These are phyloP conservation scores for Oophaga pumilio DNA, from an alignment of 2,113 vertebrate species.

Conservation along the genomic window DNA sequence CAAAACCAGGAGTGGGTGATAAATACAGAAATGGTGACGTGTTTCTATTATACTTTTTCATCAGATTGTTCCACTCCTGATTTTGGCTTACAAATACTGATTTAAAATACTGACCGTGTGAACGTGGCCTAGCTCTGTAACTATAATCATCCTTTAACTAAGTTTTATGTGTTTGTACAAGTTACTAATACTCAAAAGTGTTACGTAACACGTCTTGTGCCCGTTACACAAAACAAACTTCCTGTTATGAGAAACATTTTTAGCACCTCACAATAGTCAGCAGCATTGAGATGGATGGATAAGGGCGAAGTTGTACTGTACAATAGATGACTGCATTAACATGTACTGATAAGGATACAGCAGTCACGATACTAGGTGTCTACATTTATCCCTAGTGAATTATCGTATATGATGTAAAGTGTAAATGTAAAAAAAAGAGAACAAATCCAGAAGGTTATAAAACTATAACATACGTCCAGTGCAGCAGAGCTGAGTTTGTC, in stretches of 20 bases:
- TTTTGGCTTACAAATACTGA: no score
- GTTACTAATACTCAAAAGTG: background rate
- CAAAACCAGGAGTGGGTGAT: no score
- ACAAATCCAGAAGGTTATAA: no score
- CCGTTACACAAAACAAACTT: background rate
- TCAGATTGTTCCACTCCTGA: no score
- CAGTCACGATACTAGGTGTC: background rate
- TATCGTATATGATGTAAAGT: no score
- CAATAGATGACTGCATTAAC: conserved; percentile 7
- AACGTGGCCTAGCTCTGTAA: background rate
- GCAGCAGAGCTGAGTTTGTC: no score
- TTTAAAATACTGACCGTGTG: background rate
- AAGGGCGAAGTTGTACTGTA: background rate
- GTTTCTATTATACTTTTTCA: no score
- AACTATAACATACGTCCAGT: no score
- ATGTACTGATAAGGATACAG: background rate
- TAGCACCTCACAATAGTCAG: background rate
- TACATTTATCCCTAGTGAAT: background rate
- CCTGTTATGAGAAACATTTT: conserved; percentile 13
- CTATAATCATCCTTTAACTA: background rate
- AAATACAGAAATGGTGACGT: no score
- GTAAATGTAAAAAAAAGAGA: no score
- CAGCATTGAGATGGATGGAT: background rate
- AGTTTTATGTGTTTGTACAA: background rate
- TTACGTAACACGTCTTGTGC: background rate